Evolutionary conservation across 2,888 invertebrate species (phyloP).

Genomic region (Girardia tigrina): DNA sequence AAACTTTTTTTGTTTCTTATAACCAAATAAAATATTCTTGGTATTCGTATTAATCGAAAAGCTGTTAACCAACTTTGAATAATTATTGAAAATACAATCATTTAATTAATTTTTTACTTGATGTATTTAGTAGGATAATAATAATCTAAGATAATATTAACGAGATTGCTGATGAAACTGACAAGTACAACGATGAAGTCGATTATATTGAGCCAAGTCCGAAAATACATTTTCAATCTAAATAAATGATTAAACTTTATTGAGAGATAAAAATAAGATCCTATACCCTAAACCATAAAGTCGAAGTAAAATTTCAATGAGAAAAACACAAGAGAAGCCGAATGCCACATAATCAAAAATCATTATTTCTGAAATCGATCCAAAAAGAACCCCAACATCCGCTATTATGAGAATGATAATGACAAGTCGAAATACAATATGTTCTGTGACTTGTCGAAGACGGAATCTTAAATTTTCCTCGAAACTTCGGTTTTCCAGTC

Average conservation of each 20-base stretch:
- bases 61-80: constrained; percentile 27
- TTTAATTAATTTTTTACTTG: not conserved
- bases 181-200: constrained; percentile 51
- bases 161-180: constrained; percentile 50
- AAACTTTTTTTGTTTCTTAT: not conserved
- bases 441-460: not conserved
- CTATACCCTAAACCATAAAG: constrained; percentile 48
- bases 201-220: constrained; percentile 48
- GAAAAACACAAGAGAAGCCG: constrained; percentile 49
- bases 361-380: not conserved
- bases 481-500: not conserved
- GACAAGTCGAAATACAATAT: not conserved
- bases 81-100: not conserved
- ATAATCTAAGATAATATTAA: constrained; percentile 43
- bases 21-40: constrained; percentile 47
- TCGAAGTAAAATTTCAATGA: constrained; percentile 49
- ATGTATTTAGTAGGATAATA: not conserved
- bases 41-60: constrained; percentile 45
- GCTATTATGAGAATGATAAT: not conserved
- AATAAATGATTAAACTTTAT: constrained; percentile 33
- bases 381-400: not conserved
- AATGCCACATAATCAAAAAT: constrained; percentile 46
- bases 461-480: not conserved
- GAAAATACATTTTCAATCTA: constrained; percentile 46
- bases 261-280: not conserved